These are phyloP conservation scores for Rhyzopertha dominica DNA, from an alignment of 1,140 invertebrate genomes.

Conservation along the genomic window DNA sequence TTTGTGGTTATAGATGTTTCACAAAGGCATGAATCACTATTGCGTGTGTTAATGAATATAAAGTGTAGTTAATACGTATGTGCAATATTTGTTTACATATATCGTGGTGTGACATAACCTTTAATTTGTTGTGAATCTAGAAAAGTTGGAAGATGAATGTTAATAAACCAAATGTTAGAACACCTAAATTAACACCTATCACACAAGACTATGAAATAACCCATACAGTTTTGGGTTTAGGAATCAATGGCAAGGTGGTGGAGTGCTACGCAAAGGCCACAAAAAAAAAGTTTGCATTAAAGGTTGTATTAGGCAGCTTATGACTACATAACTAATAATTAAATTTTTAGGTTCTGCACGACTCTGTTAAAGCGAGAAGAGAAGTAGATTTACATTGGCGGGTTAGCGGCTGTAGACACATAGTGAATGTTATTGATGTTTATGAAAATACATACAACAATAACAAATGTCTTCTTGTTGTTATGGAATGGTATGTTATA, in stretches of 20 bases:
- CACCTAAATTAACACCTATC: conserved; percentile 73
- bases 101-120: too few species aligned
- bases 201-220: conserved; percentile 92
- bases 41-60: too few species aligned
- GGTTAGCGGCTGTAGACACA: conserved; percentile 83
- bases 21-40: too few species aligned
- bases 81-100: too few species aligned
- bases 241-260: conserved; percentile 94
- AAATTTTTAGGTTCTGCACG: conserved; percentile 73
- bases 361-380: conserved; percentile 83
- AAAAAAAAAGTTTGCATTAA: conserved; percentile 78
- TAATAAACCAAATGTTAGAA: conserved; percentile 25
- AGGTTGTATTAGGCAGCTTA: conserved; percentile 53
- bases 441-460: conserved; percentile 93
- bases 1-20: too few species aligned
- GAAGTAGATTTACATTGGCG: conserved; percentile 96
- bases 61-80: too few species aligned
- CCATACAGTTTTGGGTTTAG: conserved; percentile 91
- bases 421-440: conserved; percentile 91
- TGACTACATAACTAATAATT: not conserved
- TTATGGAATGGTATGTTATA: conserved; percentile 89
- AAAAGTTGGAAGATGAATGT: conserved; percentile 16
- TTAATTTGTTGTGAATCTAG: not conserved
- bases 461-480: conserved; percentile 86
- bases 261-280: conserved; percentile 65